Evolutionary conservation across 2,113 vertebrate genomes (phyloP).

Genomic region (Anser brachyrhynchus): DNA sequence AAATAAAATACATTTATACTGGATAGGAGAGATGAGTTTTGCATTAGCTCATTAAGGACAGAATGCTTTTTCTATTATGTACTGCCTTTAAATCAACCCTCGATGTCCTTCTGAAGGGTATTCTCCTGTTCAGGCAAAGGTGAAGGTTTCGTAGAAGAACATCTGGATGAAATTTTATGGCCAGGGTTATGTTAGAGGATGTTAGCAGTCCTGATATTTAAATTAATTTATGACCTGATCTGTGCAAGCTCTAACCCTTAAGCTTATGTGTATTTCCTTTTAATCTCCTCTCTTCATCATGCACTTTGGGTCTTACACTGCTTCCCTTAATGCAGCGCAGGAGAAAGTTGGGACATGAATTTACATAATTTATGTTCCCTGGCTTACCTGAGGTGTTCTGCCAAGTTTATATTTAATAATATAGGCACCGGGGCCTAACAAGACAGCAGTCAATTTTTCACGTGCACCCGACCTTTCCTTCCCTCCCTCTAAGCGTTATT

Average conservation of each 20-base stretch:
- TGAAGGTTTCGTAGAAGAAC: not conserved
- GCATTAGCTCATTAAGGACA: not conserved
- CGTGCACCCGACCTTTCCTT: slow-evolving; percentile 16
- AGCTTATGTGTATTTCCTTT: not conserved
- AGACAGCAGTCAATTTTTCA: slow-evolving; percentile 42
- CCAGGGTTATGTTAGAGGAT: not conserved
- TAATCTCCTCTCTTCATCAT: not conserved
- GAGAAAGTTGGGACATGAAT: not conserved
- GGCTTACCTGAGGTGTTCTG: not conserved
- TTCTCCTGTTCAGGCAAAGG: not conserved
- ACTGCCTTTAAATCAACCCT: slow-evolving; percentile 1
- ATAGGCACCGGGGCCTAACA: not conserved
- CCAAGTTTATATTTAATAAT: slow-evolving; percentile 42
- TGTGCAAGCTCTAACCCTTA: not conserved
- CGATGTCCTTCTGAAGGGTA: not conserved
- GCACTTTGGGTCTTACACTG: not conserved
- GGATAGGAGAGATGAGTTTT: not conserved
- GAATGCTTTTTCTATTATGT: not conserved
- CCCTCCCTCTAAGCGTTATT: slow-evolving; percentile 1
- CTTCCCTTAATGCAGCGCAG: not conserved
- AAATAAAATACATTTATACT: not conserved
- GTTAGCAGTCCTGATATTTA: slow-evolving; percentile 4
- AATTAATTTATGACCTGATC: slow-evolving; percentile 7
- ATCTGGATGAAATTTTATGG: not conserved
- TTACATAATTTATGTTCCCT: slow-evolving; percentile 5